Evolutionary conservation across 2,888 invertebrate genomes (phyloP).

Genomic region (Unio delphinus): DNA sequence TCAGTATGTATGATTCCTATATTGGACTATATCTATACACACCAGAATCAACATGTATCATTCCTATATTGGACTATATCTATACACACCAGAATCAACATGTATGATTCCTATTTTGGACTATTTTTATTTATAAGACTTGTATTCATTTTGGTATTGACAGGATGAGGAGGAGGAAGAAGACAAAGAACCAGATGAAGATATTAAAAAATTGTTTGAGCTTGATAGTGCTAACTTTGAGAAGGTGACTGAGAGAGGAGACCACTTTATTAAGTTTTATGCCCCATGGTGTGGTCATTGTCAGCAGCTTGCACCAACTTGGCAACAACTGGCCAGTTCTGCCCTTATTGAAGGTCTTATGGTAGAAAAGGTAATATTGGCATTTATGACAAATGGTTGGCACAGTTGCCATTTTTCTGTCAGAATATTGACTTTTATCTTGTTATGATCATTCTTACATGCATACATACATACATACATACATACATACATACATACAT

Average conservation of each 20-base stretch:
- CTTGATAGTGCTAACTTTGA: slow-evolving; percentile 84
- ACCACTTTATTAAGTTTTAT: slow-evolving; percentile 92
- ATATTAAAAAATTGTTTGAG: slow-evolving; percentile 40
- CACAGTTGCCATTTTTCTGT: too few relatives aligned
- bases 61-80: too few relatives aligned
- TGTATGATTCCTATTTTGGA: too few relatives aligned
- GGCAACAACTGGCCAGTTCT: slow-evolving; percentile 85
- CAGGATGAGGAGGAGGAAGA: neutral
- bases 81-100: too few relatives aligned
- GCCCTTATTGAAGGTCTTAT: slow-evolving; percentile 80
- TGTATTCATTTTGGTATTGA: neutral
- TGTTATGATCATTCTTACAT: too few relatives aligned
- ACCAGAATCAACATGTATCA: too few relatives aligned
- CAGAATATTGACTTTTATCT: too few relatives aligned
- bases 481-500: too few relatives aligned
- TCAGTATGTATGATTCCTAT: too few relatives aligned
- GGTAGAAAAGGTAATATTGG: slow-evolving; percentile 78
- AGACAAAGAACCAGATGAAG: slow-evolving; percentile 4
- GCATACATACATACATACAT: too few relatives aligned
- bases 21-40: too few relatives aligned
- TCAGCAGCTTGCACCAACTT: slow-evolving; percentile 85
- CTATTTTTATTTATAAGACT: too few relatives aligned
- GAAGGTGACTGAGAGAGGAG: slow-evolving; percentile 80
- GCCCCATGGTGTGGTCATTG: slow-evolving; percentile 94
- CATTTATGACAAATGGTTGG: neutral